Conservation (phyloP, 2,797 vertebrate genomes). For the Cynopterus sphinx region DNA sequence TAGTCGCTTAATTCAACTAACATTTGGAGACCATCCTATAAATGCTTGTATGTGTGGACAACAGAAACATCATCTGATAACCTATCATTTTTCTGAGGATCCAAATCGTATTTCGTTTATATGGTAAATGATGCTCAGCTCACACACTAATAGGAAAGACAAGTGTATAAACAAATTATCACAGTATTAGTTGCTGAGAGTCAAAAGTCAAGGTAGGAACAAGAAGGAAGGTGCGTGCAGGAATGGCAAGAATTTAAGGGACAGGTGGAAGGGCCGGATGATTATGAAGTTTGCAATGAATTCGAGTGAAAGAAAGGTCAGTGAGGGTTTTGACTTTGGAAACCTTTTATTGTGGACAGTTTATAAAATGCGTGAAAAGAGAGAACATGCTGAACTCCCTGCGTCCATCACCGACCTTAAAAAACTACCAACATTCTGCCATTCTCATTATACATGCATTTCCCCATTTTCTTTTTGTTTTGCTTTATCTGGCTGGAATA, state of each 20-base stretch:
- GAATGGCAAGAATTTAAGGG: background rate
- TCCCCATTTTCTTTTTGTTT: background rate
- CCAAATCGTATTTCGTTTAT: background rate
- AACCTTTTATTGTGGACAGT: background rate
- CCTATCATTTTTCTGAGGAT: background rate
- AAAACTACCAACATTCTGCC: background rate
- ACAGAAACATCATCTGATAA: background rate
- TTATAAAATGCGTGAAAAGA: background rate
- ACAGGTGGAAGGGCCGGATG: background rate
- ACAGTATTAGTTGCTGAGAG: background rate
- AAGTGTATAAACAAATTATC: background rate
- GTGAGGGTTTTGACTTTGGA: background rate
- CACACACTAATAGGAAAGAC: background rate
- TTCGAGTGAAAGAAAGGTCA: background rate
- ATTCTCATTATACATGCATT: background rate
- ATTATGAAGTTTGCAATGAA: background rate
- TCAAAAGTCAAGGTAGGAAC: background rate
- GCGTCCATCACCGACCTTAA: background rate
- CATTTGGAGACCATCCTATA: background rate
- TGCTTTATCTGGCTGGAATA: background rate
- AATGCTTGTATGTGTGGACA: background rate
- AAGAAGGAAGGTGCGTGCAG: background rate
- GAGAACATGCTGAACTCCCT: background rate
- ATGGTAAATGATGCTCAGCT: background rate
- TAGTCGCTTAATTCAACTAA: background rate